phyloP scores from a whole-genome alignment of 1,140 invertebrate genomes.

The Pachypsylla venusta region DNA sequence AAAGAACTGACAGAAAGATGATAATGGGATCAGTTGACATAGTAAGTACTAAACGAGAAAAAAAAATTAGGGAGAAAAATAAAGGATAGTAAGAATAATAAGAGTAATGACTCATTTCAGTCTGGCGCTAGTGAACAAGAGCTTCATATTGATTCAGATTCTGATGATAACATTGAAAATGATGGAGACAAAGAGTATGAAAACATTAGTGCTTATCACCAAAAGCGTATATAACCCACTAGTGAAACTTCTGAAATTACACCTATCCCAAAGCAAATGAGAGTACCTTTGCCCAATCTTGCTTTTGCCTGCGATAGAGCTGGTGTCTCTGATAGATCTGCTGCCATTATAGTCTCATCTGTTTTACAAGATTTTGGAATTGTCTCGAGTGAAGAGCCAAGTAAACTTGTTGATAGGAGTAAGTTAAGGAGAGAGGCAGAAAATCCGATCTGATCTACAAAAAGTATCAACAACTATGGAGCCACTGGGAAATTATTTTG shows the following conservation, averaged over 20 bases:
- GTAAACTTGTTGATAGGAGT: conserved; percentile 23
- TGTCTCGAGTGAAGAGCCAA: conserved; percentile 14
- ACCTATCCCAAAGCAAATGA: neutral
- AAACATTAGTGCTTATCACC: neutral
- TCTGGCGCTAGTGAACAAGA: neutral
- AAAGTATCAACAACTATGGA: neutral
- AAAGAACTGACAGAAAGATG: conserved; percentile 4
- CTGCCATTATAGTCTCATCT: conserved; percentile 24
- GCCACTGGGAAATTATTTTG: conserved; percentile 20
- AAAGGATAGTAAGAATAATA: neutral
- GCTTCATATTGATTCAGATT: neutral
- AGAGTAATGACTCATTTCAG: neutral
- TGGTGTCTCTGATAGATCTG: conserved; percentile 26
- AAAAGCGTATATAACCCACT: neutral
- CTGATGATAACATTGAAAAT: neutral
- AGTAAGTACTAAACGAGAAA: neutral
- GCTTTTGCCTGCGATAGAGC: conserved; percentile 23
- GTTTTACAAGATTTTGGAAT: conserved; percentile 22
- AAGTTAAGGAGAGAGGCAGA: conserved; percentile 23
- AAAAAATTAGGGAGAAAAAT: neutral
- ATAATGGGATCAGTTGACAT: conserved; percentile 6
- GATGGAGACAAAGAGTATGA: neutral
- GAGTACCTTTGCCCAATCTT: neutral
- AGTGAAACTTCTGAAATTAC: neutral
- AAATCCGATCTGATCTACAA: neutral